A percentile compares a stretch with the other conserved stretches of the same genome.
Conservation (phyloP, 1,140 invertebrate species). For the Epicauta chinensis region DNA sequence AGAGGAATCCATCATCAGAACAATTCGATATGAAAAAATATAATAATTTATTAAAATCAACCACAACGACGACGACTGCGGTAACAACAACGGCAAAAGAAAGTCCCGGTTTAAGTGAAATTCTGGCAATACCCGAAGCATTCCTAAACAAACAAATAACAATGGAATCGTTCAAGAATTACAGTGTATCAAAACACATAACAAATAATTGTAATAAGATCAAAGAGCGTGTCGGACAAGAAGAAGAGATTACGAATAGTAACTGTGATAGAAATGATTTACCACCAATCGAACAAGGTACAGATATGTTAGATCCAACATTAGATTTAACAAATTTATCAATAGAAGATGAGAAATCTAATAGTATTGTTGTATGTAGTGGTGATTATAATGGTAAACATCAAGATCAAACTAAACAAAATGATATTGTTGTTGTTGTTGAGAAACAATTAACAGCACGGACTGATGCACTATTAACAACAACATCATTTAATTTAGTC, state of each 20-base stretch:
- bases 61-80: background rate
- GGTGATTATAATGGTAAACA: too few relatives aligned
- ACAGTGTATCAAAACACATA: background rate
- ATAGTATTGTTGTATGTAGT: conserved; percentile 29
- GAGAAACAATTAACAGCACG: conserved; percentile 31
- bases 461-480: conserved; percentile 36
- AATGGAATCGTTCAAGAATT: conserved; percentile 31
- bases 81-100: background rate
- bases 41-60: too few relatives aligned
- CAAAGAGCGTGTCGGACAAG: conserved; percentile 5
- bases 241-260: conserved; percentile 11
- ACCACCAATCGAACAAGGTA: conserved; percentile 26
- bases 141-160: conserved; percentile 39
- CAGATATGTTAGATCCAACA: conserved; percentile 25
- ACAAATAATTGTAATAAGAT: conserved; percentile 2
- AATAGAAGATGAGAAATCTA: conserved; percentile 9
- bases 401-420: background rate
- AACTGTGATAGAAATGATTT: conserved; percentile 12
- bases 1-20: too few relatives aligned
- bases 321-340: conserved; percentile 10
- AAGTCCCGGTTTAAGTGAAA: conserved; percentile 33
- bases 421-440: background rate
- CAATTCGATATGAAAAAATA: too few relatives aligned
- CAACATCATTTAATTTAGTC: conserved; percentile 40
- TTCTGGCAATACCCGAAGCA: conserved; percentile 37